Evolutionary conservation across 1,140 invertebrate genomes (phyloP), one percentile per base, ranked within the genome.

Genomic region (Drosophila arawakana): DNA sequence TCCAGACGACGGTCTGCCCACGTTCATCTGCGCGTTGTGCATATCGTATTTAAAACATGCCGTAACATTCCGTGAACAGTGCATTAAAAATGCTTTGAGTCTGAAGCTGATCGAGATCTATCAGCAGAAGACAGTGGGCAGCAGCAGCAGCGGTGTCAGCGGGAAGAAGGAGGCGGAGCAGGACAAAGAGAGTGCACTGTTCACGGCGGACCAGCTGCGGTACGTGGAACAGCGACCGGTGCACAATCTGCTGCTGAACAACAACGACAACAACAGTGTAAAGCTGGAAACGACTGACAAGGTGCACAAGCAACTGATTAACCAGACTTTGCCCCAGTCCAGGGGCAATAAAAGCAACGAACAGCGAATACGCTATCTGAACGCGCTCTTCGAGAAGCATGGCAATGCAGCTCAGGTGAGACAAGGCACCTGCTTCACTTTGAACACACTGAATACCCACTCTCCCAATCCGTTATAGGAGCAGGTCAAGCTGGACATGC

Each of bases 11-110:
- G 83, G 83, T 7, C 60, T 92, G 34, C 91, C 91, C 0, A 46
- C 66, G 2, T 68, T 75, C 30, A 92, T 92, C 34, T 92, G 91
- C 68, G 91, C 91, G 11, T 54, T 89, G 7, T 92, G 91, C 61
- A 91, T 92, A 57, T 92, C 91, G 13, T 92, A 92, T 67, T 60
- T 92, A 13, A 92, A 92, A 71, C 91, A 92, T 46, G 91, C 91
- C 13, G 84, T 85, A 49, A 92, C 81, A 68, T 92, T 92, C 59
- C 79, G 91, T 1, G 90, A 92, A 61, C 91, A 92, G 57, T 78
- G 77, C 57, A 91, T 92, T 11, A 84, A 80, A 30, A 92, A 91
- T 47, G 72, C 81, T 0, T 65, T 92, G 13, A 90, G 80, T 13
- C 85, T 92, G 0, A 91, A 91, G 79, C 72, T 78, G 34, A 73